Percentiles rank a stretch among this genome's conserved stretches.
These are phyloP conservation scores for Trichechus manatus DNA, from an alignment of 2,113 vertebrate genomes.

Conservation along the genomic window DNA sequence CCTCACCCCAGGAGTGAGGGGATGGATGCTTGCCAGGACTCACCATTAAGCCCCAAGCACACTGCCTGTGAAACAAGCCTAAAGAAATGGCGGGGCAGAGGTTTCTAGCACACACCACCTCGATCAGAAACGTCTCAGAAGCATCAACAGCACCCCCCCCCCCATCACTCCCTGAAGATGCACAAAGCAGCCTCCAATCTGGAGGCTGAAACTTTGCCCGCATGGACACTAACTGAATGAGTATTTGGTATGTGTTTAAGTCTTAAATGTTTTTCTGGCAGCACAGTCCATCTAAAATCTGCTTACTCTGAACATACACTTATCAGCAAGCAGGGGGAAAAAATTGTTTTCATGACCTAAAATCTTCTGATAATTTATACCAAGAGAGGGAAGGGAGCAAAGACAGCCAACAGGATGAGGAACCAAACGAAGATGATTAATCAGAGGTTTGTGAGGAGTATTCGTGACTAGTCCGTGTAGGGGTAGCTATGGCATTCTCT, in stretches of 20 bases:
- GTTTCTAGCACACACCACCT: not conserved
- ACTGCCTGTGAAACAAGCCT: not conserved
- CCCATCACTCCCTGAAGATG: not conserved
- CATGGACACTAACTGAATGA: not conserved
- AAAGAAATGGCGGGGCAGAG: not conserved
- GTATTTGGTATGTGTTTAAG: constrained; percentile 68
- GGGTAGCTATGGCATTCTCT: not conserved
- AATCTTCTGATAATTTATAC: constrained; percentile 37
- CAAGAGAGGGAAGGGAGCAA: not conserved
- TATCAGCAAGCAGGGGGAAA: not conserved
- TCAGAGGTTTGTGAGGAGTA: not conserved
- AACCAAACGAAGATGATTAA: not conserved
- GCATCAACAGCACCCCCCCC: not conserved
- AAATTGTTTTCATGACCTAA: constrained; percentile 16
- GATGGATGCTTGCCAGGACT: not conserved
- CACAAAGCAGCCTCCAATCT: not conserved
- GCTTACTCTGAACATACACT: constrained; percentile 46
- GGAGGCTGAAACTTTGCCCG: not conserved
- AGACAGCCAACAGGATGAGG: not conserved
- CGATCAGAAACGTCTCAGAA: not conserved
- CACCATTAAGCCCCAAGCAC: not conserved
- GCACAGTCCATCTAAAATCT: constrained; percentile 43
- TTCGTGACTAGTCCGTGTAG: not conserved
- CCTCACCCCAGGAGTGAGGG: not conserved
- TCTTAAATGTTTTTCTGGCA: constrained; percentile 72